Base-by-base conservation (phyloP, 2,888 invertebrate genomes). In the Lycocerus yunnanus region DNA sequence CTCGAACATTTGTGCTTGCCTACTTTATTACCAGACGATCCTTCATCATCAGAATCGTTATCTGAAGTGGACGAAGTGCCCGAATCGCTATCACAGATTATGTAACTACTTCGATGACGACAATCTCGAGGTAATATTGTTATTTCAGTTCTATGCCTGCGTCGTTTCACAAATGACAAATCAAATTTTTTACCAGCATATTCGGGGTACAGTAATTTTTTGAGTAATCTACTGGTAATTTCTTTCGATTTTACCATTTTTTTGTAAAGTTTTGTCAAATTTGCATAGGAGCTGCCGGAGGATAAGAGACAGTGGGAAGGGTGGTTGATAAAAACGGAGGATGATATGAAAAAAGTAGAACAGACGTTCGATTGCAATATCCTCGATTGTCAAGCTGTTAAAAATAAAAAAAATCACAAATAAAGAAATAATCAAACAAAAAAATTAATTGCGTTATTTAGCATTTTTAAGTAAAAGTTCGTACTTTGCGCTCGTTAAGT, bases 191-290 rank as follows among this genome's bases (percentile, higher is more conserved):
- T 87, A 81, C 89, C 88, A 16, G 90, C 85, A 76, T 90, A 89
- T 85, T 92, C 89, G 2, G 89, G 87, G 84, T 95, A 95, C 67
- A 95, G 88, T 68, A 95, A 88, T 83, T 92, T 91, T 85, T 94
- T 93, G 73, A 95, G 88, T 84, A 95, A 89, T 83, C 91, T 90
- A 75, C 92, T 89, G 11, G 92, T 92, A 77, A 95, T 92, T 13
- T 92, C 88, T 84, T 92, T 93, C 84, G 91, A 90, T 84, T 92
- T 92, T 43, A 95, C 93, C 73, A 94, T 90, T 83, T 91, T 91
- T 77, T 93, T 92, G 85, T 94, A 95, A 86, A 92, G 92, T 84
- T 92, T 92, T 61, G 93, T 94, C 78, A 95, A 89, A 78, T 92
- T 92, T 80, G 93, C 91, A 86, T 94, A 95, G 20, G 95, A 68